Evolutionary conservation across 2,797 vertebrate species (phyloP), one percentile per base, ranked within the genome.

Genomic region (Muraenolepis orangiensis): DNA sequence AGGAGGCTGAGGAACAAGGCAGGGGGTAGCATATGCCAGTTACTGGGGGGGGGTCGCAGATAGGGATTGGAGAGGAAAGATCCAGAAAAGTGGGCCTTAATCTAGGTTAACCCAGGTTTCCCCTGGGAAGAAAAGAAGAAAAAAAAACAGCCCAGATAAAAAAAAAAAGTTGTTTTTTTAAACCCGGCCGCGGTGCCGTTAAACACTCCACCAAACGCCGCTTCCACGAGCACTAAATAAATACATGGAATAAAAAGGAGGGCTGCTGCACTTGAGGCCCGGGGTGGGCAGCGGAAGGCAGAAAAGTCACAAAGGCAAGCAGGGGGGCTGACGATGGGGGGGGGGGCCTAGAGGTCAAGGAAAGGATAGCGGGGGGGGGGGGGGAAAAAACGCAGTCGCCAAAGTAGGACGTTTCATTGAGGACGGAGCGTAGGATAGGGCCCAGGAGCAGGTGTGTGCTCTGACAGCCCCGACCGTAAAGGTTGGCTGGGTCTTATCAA

Each of bases 71-170:
- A 66, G 70, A 5, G 38, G 70, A 57, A 51, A 40, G 32, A 38
- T 72, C 66, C 69, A 20, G 61, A 31, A 26, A 20, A 75, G 34
- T 23, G 40, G 18, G 71, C 73, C 81, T 74, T 71, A 81, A 76
- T 79, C 69, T 78, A 83, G 76, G 82, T 79, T 28, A 86, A 77
- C 74, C 81, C 72, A n/a, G n/a, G n/a, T n/a, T n/a, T 76, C 78
- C 77, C 80, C 75, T 81, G 75, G 80, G 76, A 74, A 75, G 71
- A 18, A n/a, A 6, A 28, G 66, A 10, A 16, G 66, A 2, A 29
- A 14, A 14, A 29, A 16, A 29, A 8, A 29, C 12, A 14, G 82
- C n/a, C n/a, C n/a, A 6, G 7, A 46, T 46, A 20, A 46, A 46
- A 46, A 6, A 20, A 46, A 7, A 34, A 34, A 34, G 7, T 34